Evolutionary conservation across 92 coral and sea anemone genomes (phyloP).

Genomic region (Palythoa grandiflora): DNA sequence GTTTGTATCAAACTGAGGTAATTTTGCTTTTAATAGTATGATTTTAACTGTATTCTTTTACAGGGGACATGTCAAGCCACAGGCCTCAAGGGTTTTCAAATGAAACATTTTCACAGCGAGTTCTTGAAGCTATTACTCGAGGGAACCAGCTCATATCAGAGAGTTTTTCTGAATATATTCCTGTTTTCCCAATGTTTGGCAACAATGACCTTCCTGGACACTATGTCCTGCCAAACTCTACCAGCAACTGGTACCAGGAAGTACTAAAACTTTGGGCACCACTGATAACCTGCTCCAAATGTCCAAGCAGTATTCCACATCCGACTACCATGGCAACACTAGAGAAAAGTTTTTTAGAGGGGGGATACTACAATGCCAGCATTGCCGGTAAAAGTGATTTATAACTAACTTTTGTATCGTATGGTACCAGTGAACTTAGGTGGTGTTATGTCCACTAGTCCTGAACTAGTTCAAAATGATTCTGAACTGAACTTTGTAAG

Average conservation of each 20-base stretch:
- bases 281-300: slow-evolving; percentile 72
- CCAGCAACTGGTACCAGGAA: slow-evolving; percentile 76
- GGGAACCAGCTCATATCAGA: slow-evolving; percentile 42
- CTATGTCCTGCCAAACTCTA: slow-evolving; percentile 75
- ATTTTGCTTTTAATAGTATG: background rate
- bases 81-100: slow-evolving; percentile 53
- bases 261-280: slow-evolving; percentile 78
- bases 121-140: slow-evolving; percentile 64
- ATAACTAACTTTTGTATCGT: background rate
- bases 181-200: slow-evolving; percentile 88
- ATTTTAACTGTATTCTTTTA: background rate
- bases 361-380: slow-evolving; percentile 73
- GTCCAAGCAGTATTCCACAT: slow-evolving; percentile 8
- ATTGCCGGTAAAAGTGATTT: slow-evolving; percentile 59
- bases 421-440: background rate
- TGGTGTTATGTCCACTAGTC: too few relatives aligned
- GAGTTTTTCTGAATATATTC: slow-evolving; percentile 73
- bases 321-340: slow-evolving; percentile 8
- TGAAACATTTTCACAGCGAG: slow-evolving; percentile 59
- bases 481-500: too few relatives aligned
- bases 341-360: slow-evolving; percentile 50
- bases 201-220: slow-evolving; percentile 97
- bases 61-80: slow-evolving; percentile 92
- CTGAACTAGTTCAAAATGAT: too few relatives aligned
- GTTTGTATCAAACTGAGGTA: background rate